Percentiles rank a stretch among this genome's conserved stretches.
Conservation (phyloP, 2,888 invertebrate species). For the Sinopyrophorus schimmeli region DNA sequence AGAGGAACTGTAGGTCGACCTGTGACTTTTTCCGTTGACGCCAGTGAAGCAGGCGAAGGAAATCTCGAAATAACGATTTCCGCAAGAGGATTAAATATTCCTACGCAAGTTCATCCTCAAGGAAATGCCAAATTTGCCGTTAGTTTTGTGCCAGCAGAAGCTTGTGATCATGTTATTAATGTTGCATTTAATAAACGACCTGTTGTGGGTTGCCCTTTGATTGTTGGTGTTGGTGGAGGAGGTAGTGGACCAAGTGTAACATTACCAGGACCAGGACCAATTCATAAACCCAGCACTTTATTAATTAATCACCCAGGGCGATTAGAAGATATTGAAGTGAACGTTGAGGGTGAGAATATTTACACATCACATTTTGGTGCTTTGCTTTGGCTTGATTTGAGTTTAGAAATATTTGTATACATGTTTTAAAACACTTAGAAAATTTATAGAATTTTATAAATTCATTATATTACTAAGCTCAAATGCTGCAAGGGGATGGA, state of each 20-base stretch:
- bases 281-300: constrained; percentile 71
- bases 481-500: constrained; percentile 3
- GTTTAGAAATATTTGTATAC: constrained; percentile 14
- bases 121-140: constrained; percentile 92
- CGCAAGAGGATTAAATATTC: constrained; percentile 89
- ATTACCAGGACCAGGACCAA: constrained; percentile 71
- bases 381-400: constrained; percentile 15
- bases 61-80: constrained; percentile 96
- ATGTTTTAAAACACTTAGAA: not conserved
- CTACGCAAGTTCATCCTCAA: constrained; percentile 90
- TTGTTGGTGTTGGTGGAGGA: constrained; percentile 73
- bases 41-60: constrained; percentile 95
- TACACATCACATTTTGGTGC: constrained; percentile 15
- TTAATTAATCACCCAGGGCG: constrained; percentile 81
- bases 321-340: constrained; percentile 92
- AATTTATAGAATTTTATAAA: not conserved
- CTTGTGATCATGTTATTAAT: constrained; percentile 93
- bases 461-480: constrained; percentile 3
- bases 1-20: constrained; percentile 84
- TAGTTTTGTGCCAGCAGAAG: constrained; percentile 93
- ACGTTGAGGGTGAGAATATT: constrained; percentile 83
- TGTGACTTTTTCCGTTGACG: constrained; percentile 94
- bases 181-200: constrained; percentile 96
- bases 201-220: constrained; percentile 87
- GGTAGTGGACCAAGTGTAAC: constrained; percentile 70